Base-by-base conservation (phyloP, 2,888 invertebrate genomes). In the Eupithecia insigniata region DNA sequence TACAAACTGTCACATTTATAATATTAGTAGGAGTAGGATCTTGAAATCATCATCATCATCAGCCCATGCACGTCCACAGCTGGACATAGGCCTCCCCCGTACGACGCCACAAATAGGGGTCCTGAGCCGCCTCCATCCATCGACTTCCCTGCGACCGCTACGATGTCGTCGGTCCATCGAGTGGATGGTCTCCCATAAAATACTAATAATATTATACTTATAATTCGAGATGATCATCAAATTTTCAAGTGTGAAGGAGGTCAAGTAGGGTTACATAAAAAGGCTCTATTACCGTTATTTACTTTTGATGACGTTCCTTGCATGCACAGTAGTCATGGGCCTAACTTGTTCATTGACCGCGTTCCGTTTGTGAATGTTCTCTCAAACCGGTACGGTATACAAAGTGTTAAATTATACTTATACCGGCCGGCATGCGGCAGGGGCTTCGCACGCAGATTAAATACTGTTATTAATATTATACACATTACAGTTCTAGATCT, bases 361-460 rank as follows among this genome's bases (percentile, higher is more conserved):
- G 10, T 51, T 51, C 51, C 10, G 51, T 51, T 22, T 22, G 22
- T 51, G 51, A 51, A 51, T 51, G 2, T 12, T 22, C 22, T 51
- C 10, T n/a, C 10, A n/a, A 51, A 51, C 39, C n/a, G n/a, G 46
- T 22, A 12, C 12, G 12, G 51, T 22, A 22, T 51, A 51, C 51
- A 51, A 22, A 22, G 51, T 51, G 51, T 51, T 22, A 51, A 51
- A 51, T 51, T 51, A 51, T 51, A 51, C 51, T n/a, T 22, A 51
- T 51, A 22, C 7, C n/a, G n/a, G 8, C 46, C 51, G 22, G 12
- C n/a, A n/a, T n/a, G n/a, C n/a, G 12, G 14, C 14, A 10, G 43
- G 18, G 18, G 43, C 43, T 43, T n/a, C n/a, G n/a, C 1, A 18
- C 18, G 43, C 18, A 43, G 18, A 18, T 43, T 18, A 43, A 18